These are phyloP conservation scores for Myrmecophaga tridactyla DNA, from an alignment of 2,113 vertebrate genomes.

Conservation along the genomic window DNA sequence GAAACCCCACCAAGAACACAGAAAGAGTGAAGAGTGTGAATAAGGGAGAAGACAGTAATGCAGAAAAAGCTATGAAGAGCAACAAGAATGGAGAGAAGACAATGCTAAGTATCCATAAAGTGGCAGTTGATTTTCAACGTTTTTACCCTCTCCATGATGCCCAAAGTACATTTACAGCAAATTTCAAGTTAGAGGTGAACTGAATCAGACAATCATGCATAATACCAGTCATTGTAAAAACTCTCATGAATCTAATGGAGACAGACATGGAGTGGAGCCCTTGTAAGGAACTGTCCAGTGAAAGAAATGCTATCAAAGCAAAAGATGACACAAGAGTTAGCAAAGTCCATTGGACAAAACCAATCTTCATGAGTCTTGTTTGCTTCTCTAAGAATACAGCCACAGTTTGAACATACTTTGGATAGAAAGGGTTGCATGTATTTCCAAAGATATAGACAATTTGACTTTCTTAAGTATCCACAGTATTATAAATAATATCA, in stretches of 20 bases:
- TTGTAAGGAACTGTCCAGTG: conserved; percentile 90
- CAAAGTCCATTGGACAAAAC: conserved; percentile 90
- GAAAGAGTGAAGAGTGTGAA: conserved; percentile 96
- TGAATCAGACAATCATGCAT: conserved; percentile 90
- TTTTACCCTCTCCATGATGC: conserved; percentile 97
- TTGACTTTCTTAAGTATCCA: conserved; percentile 94
- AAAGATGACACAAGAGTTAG: conserved; percentile 96
- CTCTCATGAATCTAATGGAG: conserved; percentile 94
- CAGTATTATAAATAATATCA: conserved; percentile 85
- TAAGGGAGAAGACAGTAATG: conserved; percentile 93
- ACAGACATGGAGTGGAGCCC: conserved; percentile 88
- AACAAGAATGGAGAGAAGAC: conserved; percentile 90
- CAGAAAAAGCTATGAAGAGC: conserved; percentile 86
- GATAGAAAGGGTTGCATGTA: conserved; percentile 95
- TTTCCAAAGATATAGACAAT: conserved; percentile 92
- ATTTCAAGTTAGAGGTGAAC: conserved; percentile 92
- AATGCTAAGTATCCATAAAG: conserved; percentile 89
- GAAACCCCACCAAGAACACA: conserved; percentile 95
- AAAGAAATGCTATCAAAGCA: conserved; percentile 95
- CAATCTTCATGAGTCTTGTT: conserved; percentile 88
- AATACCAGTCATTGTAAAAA: conserved; percentile 94
- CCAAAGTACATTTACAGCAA: conserved; percentile 90
- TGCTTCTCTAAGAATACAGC: conserved; percentile 90
- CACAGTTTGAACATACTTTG: conserved; percentile 89
- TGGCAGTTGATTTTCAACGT: conserved; percentile 89